Percentiles rank a stretch among this genome's conserved stretches.
Conservation (phyloP, 2,888 invertebrate species). For the Thera obeliscata region DNA sequence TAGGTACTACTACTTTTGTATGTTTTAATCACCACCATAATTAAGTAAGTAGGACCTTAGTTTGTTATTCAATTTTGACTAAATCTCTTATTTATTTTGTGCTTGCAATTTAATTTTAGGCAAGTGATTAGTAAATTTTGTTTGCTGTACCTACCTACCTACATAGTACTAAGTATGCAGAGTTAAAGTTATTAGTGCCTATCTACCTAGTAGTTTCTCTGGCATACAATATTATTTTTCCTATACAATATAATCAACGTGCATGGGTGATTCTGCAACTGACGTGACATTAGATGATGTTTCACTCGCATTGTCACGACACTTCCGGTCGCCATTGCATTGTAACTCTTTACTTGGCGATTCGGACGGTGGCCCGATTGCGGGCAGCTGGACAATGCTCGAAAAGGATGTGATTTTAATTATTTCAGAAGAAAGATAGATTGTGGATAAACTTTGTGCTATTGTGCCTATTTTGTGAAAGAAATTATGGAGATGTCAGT, state of each 20-base stretch:
- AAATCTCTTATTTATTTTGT: too few species aligned
- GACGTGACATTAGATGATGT: conserved; percentile 43
- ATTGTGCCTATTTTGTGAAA: conserved; percentile 1
- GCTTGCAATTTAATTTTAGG: too few species aligned
- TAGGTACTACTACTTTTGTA: too few species aligned
- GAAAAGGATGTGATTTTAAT: conserved; percentile 33
- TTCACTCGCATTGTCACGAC: conserved; percentile 26
- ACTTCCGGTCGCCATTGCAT: conserved; percentile 26
- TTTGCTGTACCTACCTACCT: too few species aligned
- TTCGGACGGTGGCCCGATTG: conserved; percentile 54
- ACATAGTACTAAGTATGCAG: too few species aligned
- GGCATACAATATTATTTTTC: too few species aligned
- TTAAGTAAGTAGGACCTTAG: background rate
- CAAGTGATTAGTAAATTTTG: background rate
- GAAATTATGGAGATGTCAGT: background rate
- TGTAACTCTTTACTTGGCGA: conserved; percentile 48
- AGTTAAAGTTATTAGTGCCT: too few species aligned
- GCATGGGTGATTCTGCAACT: conserved; percentile 49
- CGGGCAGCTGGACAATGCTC: conserved; percentile 29
- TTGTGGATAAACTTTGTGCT: conserved; percentile 19
- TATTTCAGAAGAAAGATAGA: conserved; percentile 38
- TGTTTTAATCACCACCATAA: background rate
- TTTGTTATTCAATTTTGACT: too few species aligned
- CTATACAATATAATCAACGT: background rate
- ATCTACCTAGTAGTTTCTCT: too few species aligned